These are phyloP conservation scores for Achroia grisella DNA, from an alignment of 1,140 invertebrate genomes.

Conservation along the genomic window DNA sequence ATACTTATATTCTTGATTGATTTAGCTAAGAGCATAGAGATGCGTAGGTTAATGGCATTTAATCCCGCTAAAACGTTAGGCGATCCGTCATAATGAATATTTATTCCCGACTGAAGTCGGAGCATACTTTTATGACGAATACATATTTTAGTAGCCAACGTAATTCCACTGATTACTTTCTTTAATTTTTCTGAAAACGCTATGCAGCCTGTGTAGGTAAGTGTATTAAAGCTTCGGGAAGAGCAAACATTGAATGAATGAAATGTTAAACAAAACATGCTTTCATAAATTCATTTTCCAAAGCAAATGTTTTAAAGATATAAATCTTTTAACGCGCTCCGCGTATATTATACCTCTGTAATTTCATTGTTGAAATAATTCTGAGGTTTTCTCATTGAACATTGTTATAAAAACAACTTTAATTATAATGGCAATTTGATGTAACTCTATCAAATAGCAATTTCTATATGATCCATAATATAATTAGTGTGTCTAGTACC, in stretches of 20 bases:
- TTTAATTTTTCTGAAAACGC: conserved; percentile 67
- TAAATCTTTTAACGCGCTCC: neutral
- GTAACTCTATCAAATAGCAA: no score
- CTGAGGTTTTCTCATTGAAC: no score
- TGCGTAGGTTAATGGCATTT: conserved; percentile 62
- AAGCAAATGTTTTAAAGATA: conserved; percentile 7
- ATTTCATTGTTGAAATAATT: no score
- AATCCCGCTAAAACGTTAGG: conserved; percentile 69
- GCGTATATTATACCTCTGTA: no score
- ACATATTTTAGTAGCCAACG: conserved; percentile 70
- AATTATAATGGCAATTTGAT: no score
- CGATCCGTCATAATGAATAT: conserved; percentile 72
- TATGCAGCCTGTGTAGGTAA: conserved; percentile 38
- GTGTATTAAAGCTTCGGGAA: conserved; percentile 60
- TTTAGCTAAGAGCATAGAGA: conserved; percentile 48
- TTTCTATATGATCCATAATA: no score
- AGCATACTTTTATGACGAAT: conserved; percentile 69
- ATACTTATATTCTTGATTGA: conserved; percentile 37
- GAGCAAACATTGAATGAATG: conserved; percentile 54
- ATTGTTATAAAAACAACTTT: no score
- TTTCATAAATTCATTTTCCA: conserved; percentile 1
- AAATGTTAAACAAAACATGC: conserved; percentile 36
- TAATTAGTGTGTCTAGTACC: no score
- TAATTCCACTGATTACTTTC: conserved; percentile 70
- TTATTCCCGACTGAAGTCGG: conserved; percentile 63